A percentile compares a stretch with the other conserved stretches of the same genome.
Evolutionary conservation across 2,113 vertebrate species (phyloP).

Genomic region (Protobothrops mucrosquamatus): DNA sequence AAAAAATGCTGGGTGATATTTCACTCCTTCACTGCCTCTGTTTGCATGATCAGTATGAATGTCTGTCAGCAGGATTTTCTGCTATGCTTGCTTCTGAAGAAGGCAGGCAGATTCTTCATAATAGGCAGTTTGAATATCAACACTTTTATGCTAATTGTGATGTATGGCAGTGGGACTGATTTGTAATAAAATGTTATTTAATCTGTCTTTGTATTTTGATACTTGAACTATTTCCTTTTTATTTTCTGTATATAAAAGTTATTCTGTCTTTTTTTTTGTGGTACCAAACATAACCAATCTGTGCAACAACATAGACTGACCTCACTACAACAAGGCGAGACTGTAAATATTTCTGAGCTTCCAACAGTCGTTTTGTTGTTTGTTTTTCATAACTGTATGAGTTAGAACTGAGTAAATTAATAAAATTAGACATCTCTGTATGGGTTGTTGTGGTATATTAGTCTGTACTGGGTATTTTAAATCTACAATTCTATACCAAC

Average conservation of each 20-base stretch:
- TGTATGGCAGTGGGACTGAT: conserved; percentile 77
- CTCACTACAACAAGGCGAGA: conserved; percentile 80
- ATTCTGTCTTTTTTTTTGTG: conserved; percentile 74
- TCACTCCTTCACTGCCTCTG: conserved; percentile 34
- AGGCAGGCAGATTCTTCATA: neutral
- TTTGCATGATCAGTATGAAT: conserved; percentile 22
- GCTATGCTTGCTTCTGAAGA: neutral
- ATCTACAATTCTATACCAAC: neutral
- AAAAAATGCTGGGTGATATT: conserved; percentile 1
- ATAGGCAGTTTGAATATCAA: conserved; percentile 71
- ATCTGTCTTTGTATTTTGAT: conserved; percentile 95
- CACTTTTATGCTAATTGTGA: conserved; percentile 75
- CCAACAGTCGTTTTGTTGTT: conserved; percentile 89
- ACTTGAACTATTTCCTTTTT: conserved; percentile 92
- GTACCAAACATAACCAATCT: conserved; percentile 79
- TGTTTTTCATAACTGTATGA: conserved; percentile 87
- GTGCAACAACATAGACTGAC: conserved; percentile 76
- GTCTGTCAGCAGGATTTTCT: conserved; percentile 25
- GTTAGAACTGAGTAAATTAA: conserved; percentile 76
- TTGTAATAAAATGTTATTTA: conserved; percentile 87
- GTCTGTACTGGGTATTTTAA: neutral
- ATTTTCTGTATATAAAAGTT: conserved; percentile 86
- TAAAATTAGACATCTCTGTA: conserved; percentile 74
- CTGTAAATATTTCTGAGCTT: conserved; percentile 92
- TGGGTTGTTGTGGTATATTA: conserved; percentile 23